A percentile compares a stretch with the other conserved stretches of the same genome.
Conservation (phyloP, 2,113 vertebrate genomes). For the Pagrus major region DNA sequence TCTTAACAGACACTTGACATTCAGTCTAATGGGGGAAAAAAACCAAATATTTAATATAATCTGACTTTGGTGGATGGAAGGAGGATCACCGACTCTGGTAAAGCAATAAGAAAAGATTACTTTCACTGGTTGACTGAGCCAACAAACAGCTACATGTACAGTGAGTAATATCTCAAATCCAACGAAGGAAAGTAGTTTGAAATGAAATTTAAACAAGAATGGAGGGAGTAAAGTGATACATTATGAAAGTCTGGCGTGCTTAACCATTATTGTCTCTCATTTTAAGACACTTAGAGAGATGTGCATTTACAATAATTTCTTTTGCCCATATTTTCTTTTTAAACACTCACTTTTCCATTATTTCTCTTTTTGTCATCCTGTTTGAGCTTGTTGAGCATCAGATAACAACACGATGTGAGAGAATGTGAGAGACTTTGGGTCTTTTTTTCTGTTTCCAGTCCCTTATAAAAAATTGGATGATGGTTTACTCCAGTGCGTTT, state of each 20-base stretch:
- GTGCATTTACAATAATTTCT: background rate
- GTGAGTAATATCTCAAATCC: background rate
- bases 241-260: background rate
- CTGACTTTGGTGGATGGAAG: constrained; percentile 2
- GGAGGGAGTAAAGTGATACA: background rate
- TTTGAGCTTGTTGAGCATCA: too few relatives aligned
- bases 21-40: background rate
- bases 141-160: background rate
- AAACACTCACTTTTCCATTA: background rate
- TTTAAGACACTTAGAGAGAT: background rate
- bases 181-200: background rate
- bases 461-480: too few relatives aligned
- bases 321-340: background rate
- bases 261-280: background rate
- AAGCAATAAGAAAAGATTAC: constrained; percentile 1
- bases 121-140: background rate
- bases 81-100: background rate
- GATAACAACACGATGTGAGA: too few relatives aligned
- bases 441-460: background rate
- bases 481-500: background rate
- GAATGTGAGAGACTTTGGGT: too few relatives aligned
- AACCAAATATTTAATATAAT: constrained; percentile 18
- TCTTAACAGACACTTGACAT: constrained; percentile 7
- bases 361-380: too few relatives aligned
- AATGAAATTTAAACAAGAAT: background rate